Evolutionary conservation across 2,113 vertebrate species (phyloP), one percentile per base, ranked within the genome.

Genomic region (Ochotona curzoniae): DNA sequence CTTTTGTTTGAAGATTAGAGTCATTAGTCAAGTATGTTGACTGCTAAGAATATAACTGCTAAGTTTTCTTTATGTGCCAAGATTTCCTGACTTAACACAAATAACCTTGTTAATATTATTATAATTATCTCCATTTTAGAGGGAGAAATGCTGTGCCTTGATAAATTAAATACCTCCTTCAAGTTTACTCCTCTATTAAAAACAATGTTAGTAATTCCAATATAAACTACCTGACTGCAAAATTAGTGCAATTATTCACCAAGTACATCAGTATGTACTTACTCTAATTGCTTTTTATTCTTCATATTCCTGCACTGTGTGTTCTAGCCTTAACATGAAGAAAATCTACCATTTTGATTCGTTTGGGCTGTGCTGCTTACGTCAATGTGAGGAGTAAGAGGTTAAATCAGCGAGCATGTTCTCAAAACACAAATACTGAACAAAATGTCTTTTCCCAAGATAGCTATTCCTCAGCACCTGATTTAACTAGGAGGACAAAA

Each of bases 21-120:
- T 92, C 61, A 76, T 60, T 92, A 86, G 54, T 64, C 38, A 89
- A 66, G 13, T 94, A 86, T 80, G 26, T 86, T 94, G 64, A 84
- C 8, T 35, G 44, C 51, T 18, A 71, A 94, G 87, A 87, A 66
- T 76, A 35, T 28, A 92, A 82, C 13, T 91, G 44, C 18, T 93
- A 70, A 86, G 14, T 51, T 82, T 80, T 47, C 20, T 89, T 83
- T 49, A 63, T 63, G 15, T 91, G 90, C 25, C 61, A 91, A 91
- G 23, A 63, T 83, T 86, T 74, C 30, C 26, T 63, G 35, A 73
- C 73, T 83, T 95, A 92, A 87, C 66, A 30, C 28, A 44, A 87
- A 74, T 54, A 86, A 21, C 1, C 5, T 81, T 79, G 79, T 49
- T 61, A 54, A 2, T 69, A 60, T 20, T 90, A 21, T 64, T 63